Conservation (phyloP, 2,888 invertebrate genomes). For the Rapana venosa region DNA sequence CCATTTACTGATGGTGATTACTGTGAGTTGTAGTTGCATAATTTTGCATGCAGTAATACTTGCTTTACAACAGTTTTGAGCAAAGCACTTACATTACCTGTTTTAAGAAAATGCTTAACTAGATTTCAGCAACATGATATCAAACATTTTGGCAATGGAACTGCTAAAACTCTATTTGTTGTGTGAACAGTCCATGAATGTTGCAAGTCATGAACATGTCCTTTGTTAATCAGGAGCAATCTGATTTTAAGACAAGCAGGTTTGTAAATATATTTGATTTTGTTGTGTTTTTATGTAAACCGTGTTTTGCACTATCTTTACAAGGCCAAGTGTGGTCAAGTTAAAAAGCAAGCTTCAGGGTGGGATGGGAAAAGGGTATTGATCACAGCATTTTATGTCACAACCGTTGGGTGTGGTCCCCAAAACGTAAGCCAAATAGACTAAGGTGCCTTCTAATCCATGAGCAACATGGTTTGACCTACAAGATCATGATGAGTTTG, state of each 20-base stretch:
- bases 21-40: too few relatives aligned
- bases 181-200: not conserved
- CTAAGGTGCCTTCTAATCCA: too few relatives aligned
- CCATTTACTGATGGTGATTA: too few relatives aligned
- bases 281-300: not conserved
- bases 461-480: too few relatives aligned
- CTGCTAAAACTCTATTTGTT: not conserved
- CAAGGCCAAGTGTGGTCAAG: not conserved
- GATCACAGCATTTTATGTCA: not conserved
- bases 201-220: not conserved
- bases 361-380: not conserved
- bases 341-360: not conserved
- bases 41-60: too few relatives aligned
- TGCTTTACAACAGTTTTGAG: too few relatives aligned
- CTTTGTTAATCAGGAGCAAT: not conserved
- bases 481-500: too few relatives aligned
- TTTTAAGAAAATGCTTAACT: not conserved
- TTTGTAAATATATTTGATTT: too few relatives aligned
- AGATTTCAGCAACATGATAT: not conserved
- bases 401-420: not conserved
- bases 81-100: not conserved
- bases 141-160: conserved; percentile 24
- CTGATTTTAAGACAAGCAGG: not conserved
- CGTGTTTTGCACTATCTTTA: not conserved
- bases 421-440: too few relatives aligned